phyloP scores from a whole-genome alignment of 2,888 invertebrate genomes.

The Oligia fasciuncula region DNA sequence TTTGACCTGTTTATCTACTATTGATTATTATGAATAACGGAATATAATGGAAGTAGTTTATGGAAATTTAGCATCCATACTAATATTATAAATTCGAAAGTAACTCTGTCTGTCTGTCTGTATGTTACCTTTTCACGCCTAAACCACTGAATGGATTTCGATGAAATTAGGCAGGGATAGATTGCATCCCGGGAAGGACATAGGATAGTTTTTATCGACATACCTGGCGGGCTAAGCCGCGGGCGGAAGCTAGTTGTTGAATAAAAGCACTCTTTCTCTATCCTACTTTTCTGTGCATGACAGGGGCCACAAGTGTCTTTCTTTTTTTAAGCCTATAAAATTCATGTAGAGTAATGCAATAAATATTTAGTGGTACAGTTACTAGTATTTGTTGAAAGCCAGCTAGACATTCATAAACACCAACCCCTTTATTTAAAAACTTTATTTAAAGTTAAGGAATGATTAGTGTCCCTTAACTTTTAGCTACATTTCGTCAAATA shows the following conservation, averaged over 20 bases:
- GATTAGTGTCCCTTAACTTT: not conserved
- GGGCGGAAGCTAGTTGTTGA: not conserved
- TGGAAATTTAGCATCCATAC: not conserved
- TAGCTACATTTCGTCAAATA: not conserved
- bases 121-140: too few relatives aligned
- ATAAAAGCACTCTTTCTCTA: not conserved
- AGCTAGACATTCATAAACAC: not conserved
- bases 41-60: not conserved
- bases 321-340: not conserved
- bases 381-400: not conserved
- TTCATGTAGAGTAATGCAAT: not conserved
- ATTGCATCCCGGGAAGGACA: too few relatives aligned
- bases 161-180: too few relatives aligned
- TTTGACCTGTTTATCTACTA: slow-evolving; percentile 53
- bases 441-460: too few relatives aligned
- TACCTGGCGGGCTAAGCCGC: too few relatives aligned
- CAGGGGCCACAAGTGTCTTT: not conserved
- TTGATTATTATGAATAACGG: slow-evolving; percentile 14
- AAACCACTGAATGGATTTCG: too few relatives aligned
- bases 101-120: too few relatives aligned
- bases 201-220: too few relatives aligned
- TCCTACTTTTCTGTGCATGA: not conserved
- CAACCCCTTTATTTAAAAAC: too few relatives aligned
- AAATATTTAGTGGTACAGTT: too few relatives aligned
- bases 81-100: too few relatives aligned